These are phyloP conservation scores for Ascaphus truei DNA, from an alignment of 2,113 vertebrate genomes.

Conservation along the genomic window DNA sequence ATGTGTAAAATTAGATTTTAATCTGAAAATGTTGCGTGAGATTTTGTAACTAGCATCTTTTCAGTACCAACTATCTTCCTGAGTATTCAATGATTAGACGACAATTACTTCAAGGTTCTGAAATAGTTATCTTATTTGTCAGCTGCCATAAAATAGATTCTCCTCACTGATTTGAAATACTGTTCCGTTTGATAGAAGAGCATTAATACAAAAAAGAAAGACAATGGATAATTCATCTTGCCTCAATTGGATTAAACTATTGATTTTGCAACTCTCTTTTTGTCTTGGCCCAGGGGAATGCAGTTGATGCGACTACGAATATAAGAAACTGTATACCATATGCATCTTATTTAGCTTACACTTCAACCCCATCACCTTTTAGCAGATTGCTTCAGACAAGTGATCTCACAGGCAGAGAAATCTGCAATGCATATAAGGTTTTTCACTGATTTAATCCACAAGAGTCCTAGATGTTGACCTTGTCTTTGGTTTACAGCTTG, in stretches of 20 bases:
- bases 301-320: conserved; percentile 65
- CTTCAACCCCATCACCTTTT: conserved; percentile 75
- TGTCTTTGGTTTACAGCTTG: conserved; percentile 69
- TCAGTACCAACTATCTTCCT: conserved; percentile 2
- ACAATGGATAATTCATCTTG: conserved; percentile 38
- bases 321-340: conserved; percentile 70
- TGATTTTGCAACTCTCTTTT: conserved; percentile 63
- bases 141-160: conserved; percentile 31
- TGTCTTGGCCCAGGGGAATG: conserved; percentile 59
- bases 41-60: too few relatives aligned
- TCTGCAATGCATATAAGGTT: conserved; percentile 78
- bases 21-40: too few relatives aligned
- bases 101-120: conserved; percentile 3
- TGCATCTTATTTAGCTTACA: conserved; percentile 68
- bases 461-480: conserved; percentile 75
- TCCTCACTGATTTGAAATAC: conserved; percentile 19
- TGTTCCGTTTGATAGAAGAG: conserved; percentile 18
- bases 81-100: conserved; percentile 18
- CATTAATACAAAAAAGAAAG: conserved; percentile 14
- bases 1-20: too few relatives aligned
- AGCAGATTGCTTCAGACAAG: conserved; percentile 78
- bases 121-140: conserved; percentile 31
- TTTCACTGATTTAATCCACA: conserved; percentile 75
- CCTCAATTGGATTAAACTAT: conserved; percentile 62
- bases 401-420: conserved; percentile 74